phyloP scores from a whole-genome alignment of 2,113 vertebrate species.

The Corythornis madagascariensis region DNA sequence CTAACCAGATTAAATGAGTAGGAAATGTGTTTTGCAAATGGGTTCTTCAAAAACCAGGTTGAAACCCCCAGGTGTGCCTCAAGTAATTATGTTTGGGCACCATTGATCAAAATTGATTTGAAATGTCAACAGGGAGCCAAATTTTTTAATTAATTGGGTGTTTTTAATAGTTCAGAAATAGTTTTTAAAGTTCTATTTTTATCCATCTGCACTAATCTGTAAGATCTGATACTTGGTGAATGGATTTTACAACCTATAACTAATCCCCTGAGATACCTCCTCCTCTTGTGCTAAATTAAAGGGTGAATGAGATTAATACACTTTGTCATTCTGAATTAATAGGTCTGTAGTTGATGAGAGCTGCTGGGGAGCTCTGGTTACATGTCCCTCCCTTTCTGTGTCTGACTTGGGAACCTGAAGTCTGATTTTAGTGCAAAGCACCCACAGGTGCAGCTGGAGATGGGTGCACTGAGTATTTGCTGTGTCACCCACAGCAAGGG shows the following conservation, averaged over 20 bases:
- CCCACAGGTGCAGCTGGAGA: neutral
- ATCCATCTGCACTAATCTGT: neutral
- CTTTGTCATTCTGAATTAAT: neutral
- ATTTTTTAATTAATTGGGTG: neutral
- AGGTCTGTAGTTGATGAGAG: neutral
- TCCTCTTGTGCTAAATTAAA: constrained; percentile 21
- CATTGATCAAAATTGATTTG: neutral
- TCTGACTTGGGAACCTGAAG: neutral
- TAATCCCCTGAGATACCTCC: neutral
- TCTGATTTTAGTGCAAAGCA: neutral
- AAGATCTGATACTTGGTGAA: neutral
- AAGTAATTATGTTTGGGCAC: constrained; percentile 11
- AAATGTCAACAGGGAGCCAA: neutral
- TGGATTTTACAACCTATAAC: neutral
- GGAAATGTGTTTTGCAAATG: neutral
- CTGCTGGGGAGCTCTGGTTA: neutral
- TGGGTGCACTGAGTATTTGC: neutral
- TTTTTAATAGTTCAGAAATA: neutral
- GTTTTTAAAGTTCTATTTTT: neutral
- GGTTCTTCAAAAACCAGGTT: neutral
- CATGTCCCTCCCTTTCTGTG: neutral
- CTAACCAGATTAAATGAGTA: neutral
- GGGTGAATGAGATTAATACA: neutral
- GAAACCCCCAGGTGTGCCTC: neutral
- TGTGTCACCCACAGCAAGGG: neutral